These are phyloP conservation scores for Hartigia nigra DNA, from an alignment of 2,888 invertebrate species.

Conservation along the genomic window DNA sequence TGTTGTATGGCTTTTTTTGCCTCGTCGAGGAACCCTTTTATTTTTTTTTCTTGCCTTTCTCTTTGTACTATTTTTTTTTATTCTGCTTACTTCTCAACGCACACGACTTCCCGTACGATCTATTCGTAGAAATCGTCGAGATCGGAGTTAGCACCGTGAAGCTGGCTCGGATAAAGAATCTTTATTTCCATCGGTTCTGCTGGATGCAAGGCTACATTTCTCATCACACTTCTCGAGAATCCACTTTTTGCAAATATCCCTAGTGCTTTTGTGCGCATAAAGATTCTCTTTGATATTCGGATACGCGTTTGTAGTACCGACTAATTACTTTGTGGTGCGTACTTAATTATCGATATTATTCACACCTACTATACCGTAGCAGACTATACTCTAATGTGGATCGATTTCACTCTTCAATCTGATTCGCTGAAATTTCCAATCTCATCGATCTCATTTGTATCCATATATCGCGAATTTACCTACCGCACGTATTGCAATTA, in stretches of 20 bases:
- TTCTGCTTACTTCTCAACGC: not conserved
- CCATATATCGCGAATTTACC: not conserved
- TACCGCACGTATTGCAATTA: constrained; percentile 26
- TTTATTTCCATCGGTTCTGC: constrained; percentile 35
- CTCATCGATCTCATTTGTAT: not conserved
- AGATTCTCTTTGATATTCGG: not conserved
- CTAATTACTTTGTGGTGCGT: not conserved
- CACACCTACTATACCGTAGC: not conserved
- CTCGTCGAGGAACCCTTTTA: not conserved
- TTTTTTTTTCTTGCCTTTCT: not conserved
- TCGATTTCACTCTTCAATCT: not conserved
- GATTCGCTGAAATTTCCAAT: not conserved
- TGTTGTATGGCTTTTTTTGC: not conserved
- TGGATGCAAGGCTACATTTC: not conserved
- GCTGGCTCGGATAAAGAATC: constrained; percentile 35
- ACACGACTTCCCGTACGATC: not conserved
- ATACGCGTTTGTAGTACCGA: not conserved
- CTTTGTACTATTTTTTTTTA: not conserved
- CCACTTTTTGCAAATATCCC: not conserved
- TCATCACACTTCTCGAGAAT: not conserved
- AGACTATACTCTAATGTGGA: not conserved
- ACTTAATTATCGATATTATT: not conserved
- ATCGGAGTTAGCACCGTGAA: not conserved
- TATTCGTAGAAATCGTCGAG: not conserved
- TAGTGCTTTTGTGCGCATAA: not conserved